Conservation (phyloP, 2,888 invertebrate genomes). For the Drosophila antonietae region DNA sequence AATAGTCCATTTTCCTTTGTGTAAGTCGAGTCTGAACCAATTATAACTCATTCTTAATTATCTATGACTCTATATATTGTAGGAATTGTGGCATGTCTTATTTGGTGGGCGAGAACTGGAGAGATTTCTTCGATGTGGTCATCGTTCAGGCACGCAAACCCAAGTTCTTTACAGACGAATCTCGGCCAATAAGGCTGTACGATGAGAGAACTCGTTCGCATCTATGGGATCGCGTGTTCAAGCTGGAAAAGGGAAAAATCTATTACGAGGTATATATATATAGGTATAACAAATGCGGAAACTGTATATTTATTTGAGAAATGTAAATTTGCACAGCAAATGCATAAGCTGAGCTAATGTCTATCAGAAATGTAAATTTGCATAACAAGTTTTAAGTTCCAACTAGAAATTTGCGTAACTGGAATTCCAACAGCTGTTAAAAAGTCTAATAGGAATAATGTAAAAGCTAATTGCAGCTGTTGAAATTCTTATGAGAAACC, state of each 20-base stretch:
- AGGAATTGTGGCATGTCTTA: conserved; percentile 97
- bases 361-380: not conserved
- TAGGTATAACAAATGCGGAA: not conserved
- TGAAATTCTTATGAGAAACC: not conserved
- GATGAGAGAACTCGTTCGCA: conserved; percentile 92
- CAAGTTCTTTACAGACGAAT: conserved; percentile 96
- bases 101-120: conserved; percentile 95
- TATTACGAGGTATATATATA: conserved; percentile 92
- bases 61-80: not conserved
- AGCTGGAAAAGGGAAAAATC: conserved; percentile 93
- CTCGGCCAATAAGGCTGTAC: conserved; percentile 95
- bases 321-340: not conserved
- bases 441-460: not conserved
- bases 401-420: not conserved
- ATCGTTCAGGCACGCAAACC: conserved; percentile 98
- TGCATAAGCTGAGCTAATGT: not conserved
- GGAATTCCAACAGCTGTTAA: not conserved
- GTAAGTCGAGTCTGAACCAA: conserved; percentile 86
- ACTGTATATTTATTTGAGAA: not conserved
- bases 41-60: not conserved
- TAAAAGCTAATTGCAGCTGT: not conserved
- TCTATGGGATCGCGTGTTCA: conserved; percentile 95
- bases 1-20: conserved; percentile 98
- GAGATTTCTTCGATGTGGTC: conserved; percentile 95
- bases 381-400: not conserved